A percentile compares a stretch with the other conserved stretches of the same genome.
These are phyloP conservation scores for Palythoa grandis DNA, from an alignment of 92 coral and sea anemone genomes.

Conservation along the genomic window DNA sequence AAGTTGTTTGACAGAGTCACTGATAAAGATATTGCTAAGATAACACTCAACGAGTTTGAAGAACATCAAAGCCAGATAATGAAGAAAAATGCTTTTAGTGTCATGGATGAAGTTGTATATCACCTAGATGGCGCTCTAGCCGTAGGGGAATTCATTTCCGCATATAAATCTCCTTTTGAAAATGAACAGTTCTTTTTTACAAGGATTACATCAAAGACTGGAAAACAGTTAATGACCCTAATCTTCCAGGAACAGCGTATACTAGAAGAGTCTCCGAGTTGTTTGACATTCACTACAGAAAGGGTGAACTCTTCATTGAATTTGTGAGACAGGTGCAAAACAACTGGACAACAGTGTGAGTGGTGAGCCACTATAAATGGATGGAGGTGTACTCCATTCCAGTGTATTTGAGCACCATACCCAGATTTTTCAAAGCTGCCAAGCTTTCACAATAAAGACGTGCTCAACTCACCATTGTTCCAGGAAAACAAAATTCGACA, in stretches of 20 bases:
- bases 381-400: slow-evolving; percentile 43
- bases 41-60: neutral
- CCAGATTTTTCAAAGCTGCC: slow-evolving; percentile 49
- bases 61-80: neutral
- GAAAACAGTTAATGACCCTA: slow-evolving; percentile 12
- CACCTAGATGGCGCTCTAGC: slow-evolving; percentile 56
- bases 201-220: slow-evolving; percentile 11
- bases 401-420: slow-evolving; percentile 48
- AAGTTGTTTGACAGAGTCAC: too few relatives aligned
- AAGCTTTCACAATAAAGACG: slow-evolving; percentile 42
- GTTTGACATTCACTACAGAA: slow-evolving; percentile 46
- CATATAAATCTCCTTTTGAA: slow-evolving; percentile 41
- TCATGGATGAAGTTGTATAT: slow-evolving; percentile 29
- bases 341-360: slow-evolving; percentile 45
- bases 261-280: slow-evolving; percentile 44
- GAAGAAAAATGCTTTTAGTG: slow-evolving; percentile 21
- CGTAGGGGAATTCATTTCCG: slow-evolving; percentile 55
- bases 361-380: slow-evolving; percentile 40
- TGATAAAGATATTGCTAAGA: too few relatives aligned
- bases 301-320: slow-evolving; percentile 59
- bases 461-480: slow-evolving; percentile 35
- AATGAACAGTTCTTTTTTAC: slow-evolving; percentile 32
- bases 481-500: slow-evolving; percentile 33
- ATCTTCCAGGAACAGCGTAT: slow-evolving; percentile 56
- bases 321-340: slow-evolving; percentile 48